Conservation (phyloP, 2,113 vertebrate species). For the Brachyhypopomus gauderio region DNA sequence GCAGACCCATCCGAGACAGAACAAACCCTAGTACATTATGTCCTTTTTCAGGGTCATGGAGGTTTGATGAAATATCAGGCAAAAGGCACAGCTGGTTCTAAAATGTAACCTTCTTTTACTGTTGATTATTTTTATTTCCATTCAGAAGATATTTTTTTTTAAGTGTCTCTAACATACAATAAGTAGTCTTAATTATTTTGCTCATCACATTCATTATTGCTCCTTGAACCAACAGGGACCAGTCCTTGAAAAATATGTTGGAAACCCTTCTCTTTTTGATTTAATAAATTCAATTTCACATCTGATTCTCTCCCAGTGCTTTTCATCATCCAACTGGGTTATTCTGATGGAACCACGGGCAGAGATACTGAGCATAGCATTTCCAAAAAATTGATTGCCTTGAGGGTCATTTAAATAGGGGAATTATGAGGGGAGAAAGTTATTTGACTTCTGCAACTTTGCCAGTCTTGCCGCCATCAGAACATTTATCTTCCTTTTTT, state of each 20-base stretch:
- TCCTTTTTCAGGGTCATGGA: too few relatives aligned
- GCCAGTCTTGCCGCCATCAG: constrained; percentile 59
- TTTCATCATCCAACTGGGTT: constrained; percentile 45
- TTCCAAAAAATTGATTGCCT: constrained; percentile 47
- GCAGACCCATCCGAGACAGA: too few relatives aligned
- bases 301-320: constrained; percentile 39
- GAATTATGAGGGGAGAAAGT: constrained; percentile 59
- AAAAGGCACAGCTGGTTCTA: too few relatives aligned
- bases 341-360: constrained; percentile 39
- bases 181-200: background rate
- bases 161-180: background rate
- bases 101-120: too few relatives aligned
- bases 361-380: constrained; percentile 26
- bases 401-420: constrained; percentile 45
- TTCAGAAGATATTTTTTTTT: background rate
- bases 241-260: constrained; percentile 29
- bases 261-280: constrained; percentile 18
- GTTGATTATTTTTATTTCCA: too few relatives aligned
- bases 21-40: too few relatives aligned
- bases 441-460: constrained; percentile 64
- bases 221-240: constrained; percentile 7
- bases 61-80: too few relatives aligned
- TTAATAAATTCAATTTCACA: constrained; percentile 34
- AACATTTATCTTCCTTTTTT: constrained; percentile 68
- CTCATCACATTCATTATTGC: background rate